Conservation (phyloP, 2,113 vertebrate species). For the Eira barbara region DNA sequence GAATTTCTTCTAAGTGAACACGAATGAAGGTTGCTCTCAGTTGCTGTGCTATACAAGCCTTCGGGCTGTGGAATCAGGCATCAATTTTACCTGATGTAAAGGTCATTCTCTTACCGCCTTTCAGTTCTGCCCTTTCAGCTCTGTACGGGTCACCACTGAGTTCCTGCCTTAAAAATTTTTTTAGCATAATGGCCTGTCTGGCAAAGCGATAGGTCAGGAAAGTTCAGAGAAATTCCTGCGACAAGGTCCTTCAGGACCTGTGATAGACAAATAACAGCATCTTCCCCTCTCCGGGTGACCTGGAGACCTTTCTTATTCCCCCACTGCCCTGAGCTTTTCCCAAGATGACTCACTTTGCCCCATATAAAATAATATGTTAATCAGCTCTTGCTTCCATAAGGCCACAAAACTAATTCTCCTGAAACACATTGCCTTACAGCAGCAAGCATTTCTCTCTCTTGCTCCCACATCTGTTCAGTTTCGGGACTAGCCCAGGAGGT, state of each 20-base stretch:
- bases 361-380: background rate
- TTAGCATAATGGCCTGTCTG: constrained; percentile 56
- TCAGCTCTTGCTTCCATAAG: background rate
- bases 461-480: background rate
- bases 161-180: constrained; percentile 52
- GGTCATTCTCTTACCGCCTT: constrained; percentile 62
- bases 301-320: background rate
- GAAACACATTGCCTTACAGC: background rate
- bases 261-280: background rate
- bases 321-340: background rate
- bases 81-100: constrained; percentile 62
- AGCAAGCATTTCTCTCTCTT: background rate
- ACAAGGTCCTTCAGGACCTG: background rate
- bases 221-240: constrained; percentile 44
- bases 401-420: background rate
- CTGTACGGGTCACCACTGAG: constrained; percentile 38
- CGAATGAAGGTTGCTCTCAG: background rate
- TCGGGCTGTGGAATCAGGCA: constrained; percentile 39
- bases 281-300: background rate
- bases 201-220: constrained; percentile 26
- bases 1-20: background rate
- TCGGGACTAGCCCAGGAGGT: background rate
- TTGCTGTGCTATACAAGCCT: constrained; percentile 15
- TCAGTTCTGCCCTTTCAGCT: constrained; percentile 71
- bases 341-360: background rate